Evolutionary conservation across 2,797 vertebrate species (phyloP).

Genomic region (Sebastes oblongus): DNA sequence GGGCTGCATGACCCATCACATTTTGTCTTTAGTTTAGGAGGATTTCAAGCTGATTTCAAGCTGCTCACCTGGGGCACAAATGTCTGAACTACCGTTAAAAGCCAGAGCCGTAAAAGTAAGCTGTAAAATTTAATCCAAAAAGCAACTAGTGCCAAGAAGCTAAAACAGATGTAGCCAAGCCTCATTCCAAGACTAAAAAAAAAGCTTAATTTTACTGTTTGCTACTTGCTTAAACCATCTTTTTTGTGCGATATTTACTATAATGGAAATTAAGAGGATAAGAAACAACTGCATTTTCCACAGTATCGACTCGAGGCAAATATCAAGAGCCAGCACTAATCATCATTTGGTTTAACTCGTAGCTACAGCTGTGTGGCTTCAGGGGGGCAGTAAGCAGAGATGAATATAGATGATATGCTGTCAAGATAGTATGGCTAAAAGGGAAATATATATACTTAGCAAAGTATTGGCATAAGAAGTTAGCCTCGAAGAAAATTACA

Average conservation of each 20-base stretch:
- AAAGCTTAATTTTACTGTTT: neutral
- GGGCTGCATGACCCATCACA: conserved; percentile 1
- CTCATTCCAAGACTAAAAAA: neutral
- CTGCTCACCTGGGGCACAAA: neutral
- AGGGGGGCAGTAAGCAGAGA: conserved; percentile 22
- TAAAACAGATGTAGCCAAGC: neutral
- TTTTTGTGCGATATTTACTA: neutral
- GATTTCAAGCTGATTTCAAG: conserved; percentile 15
- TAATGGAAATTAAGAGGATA: neutral
- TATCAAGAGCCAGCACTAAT: conserved; percentile 3
- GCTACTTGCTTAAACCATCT: neutral
- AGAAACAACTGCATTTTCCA: neutral
- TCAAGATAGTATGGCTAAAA: conserved; percentile 32
- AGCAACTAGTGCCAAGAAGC: neutral
- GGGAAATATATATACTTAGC: conserved; percentile 36
- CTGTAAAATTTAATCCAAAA: conserved; percentile 1
- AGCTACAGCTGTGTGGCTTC: conserved; percentile 34
- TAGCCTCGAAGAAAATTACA: conserved; percentile 34
- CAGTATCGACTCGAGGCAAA: neutral
- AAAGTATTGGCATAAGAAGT: conserved; percentile 32
- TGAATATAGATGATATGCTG: conserved; percentile 35
- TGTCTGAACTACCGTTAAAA: neutral
- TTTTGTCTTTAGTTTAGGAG: neutral
- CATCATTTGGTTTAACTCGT: conserved; percentile 6
- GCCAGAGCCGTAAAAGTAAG: neutral